Conservation (phyloP, 2,113 vertebrate genomes). For the Mobula birostris region DNA sequence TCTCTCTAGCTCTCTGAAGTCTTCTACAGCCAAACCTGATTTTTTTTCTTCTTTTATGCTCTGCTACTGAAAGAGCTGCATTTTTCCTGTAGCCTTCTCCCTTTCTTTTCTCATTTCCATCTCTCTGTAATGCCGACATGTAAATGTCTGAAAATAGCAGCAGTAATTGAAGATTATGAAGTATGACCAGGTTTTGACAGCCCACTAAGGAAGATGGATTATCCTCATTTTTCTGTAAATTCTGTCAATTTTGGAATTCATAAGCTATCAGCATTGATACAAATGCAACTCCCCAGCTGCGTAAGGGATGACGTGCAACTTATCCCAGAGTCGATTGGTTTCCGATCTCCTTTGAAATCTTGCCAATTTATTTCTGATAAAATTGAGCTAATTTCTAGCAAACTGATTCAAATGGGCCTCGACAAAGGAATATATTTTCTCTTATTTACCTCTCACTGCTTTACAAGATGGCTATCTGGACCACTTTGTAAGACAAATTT, state of each 20-base stretch:
- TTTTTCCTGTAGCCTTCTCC: constrained; percentile 59
- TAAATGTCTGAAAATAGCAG: constrained; percentile 79
- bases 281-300: constrained; percentile 76
- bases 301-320: constrained; percentile 52
- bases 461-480: constrained; percentile 52
- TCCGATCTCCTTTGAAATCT: constrained; percentile 42
- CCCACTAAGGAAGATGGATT: constrained; percentile 99
- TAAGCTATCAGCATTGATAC: constrained; percentile 96
- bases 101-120: constrained; percentile 80
- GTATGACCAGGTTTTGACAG: constrained; percentile 99
- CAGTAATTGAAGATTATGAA: constrained; percentile 99
- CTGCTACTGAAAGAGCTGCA: constrained; percentile 70
- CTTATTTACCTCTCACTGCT: constrained; percentile 60
- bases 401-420: constrained; percentile 52
- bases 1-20: neutral
- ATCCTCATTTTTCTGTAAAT: constrained; percentile 99
- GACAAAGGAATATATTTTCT: constrained; percentile 56
- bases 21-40: neutral
- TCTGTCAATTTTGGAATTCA: constrained; percentile 99
- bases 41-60: constrained; percentile 52
- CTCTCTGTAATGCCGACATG: constrained; percentile 81
- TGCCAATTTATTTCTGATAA: constrained; percentile 22
- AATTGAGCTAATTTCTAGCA: constrained; percentile 39
- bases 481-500: constrained; percentile 61
- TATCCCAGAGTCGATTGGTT: constrained; percentile 45